A percentile compares a stretch with the other conserved stretches of the same genome.
Evolutionary conservation across 2,888 invertebrate genomes (phyloP).

Genomic region (Hyposoter dolosus): DNA sequence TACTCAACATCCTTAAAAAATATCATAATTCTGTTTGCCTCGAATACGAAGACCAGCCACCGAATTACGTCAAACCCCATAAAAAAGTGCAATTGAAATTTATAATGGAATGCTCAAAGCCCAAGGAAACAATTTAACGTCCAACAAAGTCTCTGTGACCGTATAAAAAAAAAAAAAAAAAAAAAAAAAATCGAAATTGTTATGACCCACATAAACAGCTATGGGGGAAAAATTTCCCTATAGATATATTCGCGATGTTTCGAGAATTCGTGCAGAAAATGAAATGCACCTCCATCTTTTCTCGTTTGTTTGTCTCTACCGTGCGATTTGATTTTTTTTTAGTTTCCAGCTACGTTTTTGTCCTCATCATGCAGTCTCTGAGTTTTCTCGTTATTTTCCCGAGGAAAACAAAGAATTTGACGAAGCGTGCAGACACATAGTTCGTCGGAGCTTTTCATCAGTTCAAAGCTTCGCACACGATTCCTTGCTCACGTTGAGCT

Average conservation of each 20-base stretch:
- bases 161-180: not conserved
- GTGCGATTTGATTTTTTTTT: not conserved
- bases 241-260: not conserved
- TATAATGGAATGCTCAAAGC: not conserved
- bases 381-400: slow-evolving; percentile 9
- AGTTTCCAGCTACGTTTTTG: not conserved
- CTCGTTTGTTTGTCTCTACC: not conserved
- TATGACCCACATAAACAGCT: not conserved
- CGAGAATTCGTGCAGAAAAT: slow-evolving; percentile 27
- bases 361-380: not conserved
- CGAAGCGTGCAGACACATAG: slow-evolving; percentile 2
- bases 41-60: not conserved
- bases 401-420: slow-evolving; percentile 40
- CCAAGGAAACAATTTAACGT: not conserved
- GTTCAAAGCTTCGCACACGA: slow-evolving; percentile 9
- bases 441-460: slow-evolving; percentile 15
- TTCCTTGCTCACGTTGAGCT: not conserved
- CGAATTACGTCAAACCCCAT: not conserved
- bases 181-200: not conserved
- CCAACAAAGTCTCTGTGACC: not conserved
- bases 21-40: no score
- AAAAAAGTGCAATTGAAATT: not conserved
- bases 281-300: slow-evolving; percentile 25
- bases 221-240: not conserved
- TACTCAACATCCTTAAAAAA: no score